phyloP scores from a whole-genome alignment of 35 echinoderm and acorn worm genomes.

The Lytechinus variegatus region DNA sequence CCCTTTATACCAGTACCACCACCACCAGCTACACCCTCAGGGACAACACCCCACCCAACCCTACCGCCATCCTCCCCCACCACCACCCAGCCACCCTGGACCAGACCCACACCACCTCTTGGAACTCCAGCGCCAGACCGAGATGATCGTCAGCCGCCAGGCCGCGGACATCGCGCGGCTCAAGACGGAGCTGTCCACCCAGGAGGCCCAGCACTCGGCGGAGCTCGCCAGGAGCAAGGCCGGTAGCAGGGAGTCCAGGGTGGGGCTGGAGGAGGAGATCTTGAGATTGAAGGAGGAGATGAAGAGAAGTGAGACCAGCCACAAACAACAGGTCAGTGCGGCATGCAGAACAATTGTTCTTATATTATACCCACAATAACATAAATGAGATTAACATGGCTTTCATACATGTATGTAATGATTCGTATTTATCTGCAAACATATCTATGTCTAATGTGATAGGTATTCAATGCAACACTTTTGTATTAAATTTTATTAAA shows the following conservation, averaged over 20 bases:
- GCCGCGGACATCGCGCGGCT: slow-evolving; percentile 39
- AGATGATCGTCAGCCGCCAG: slow-evolving; percentile 38
- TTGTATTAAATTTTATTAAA: no score
- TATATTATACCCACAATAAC: no score
- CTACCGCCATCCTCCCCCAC: neutral
- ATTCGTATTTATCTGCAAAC: no score
- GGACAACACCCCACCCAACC: neutral
- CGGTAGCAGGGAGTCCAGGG: neutral
- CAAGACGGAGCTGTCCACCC: slow-evolving; percentile 40
- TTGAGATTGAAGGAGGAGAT: neutral
- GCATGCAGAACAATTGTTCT: no score
- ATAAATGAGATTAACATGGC: no score
- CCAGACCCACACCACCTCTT: slow-evolving; percentile 17
- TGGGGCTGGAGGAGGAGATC: slow-evolving; percentile 22
- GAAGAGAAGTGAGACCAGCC: neutral
- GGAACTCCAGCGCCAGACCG: neutral
- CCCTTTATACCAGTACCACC: neutral
- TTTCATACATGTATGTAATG: no score
- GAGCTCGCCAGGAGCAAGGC: slow-evolving; percentile 44
- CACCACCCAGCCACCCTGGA: neutral
- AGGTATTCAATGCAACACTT: no score
- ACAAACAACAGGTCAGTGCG: neutral
- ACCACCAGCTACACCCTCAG: neutral
- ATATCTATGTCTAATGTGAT: no score
- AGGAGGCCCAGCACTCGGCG: slow-evolving; percentile 36